Conservation (phyloP, 2,113 vertebrate genomes). For the Hyperopisus bebe region DNA sequence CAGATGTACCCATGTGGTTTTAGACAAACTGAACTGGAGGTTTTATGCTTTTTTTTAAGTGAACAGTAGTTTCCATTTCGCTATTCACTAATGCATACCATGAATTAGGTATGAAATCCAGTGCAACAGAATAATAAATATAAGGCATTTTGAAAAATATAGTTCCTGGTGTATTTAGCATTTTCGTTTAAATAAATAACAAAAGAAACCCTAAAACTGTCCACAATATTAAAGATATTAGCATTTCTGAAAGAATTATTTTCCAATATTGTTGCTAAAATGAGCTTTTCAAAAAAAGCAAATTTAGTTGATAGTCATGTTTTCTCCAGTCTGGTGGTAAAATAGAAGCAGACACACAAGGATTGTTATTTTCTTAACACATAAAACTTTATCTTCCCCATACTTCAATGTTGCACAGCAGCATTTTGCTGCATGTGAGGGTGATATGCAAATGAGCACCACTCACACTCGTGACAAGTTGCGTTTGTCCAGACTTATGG, state of each 20-base stretch:
- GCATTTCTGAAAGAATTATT: not conserved
- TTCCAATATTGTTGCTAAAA: not conserved
- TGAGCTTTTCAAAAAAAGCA: not conserved
- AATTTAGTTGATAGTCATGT: not conserved
- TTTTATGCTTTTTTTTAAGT: not conserved
- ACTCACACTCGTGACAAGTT: not conserved
- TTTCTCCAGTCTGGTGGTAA: not conserved
- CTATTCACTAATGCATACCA: not conserved
- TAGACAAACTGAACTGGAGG: not conserved
- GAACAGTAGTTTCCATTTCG: not conserved
- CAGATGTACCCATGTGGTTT: not conserved
- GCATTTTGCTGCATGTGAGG: not conserved
- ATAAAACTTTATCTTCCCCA: not conserved
- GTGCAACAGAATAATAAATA: not conserved
- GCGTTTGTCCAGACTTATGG: not conserved
- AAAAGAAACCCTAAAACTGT: not conserved
- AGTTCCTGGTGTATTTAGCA: not conserved
- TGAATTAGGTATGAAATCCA: not conserved
- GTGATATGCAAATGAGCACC: not conserved
- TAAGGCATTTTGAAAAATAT: not conserved
- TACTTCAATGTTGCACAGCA: not conserved
- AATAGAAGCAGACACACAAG: not conserved
- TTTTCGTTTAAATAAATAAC: not conserved
- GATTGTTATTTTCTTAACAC: not conserved
- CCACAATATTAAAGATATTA: not conserved